phyloP scores from a whole-genome alignment of 37 sponge, comb jelly and placozoan genomes.

The Cladorhizidae sp. region DNA sequence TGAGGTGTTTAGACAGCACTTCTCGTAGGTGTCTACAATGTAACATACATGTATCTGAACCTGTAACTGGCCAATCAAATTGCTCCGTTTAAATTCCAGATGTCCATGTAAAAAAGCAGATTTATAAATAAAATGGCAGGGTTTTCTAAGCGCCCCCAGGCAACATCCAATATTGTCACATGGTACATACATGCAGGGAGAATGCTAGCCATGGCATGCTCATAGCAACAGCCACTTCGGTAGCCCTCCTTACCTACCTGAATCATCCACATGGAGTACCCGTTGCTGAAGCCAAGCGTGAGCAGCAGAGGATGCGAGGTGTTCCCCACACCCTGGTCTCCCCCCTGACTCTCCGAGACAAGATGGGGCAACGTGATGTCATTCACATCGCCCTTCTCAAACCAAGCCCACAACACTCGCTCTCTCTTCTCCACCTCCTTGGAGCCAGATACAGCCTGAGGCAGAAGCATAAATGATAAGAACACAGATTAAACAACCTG shows the following conservation, averaged over 20 bases:
- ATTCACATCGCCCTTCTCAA: constrained; percentile 52
- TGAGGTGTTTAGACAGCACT: too few relatives aligned
- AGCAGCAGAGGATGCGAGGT: constrained; percentile 53
- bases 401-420: constrained; percentile 65
- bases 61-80: too few relatives aligned
- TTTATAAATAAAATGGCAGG: too few relatives aligned
- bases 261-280: constrained; percentile 67
- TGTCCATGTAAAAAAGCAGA: too few relatives aligned
- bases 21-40: too few relatives aligned
- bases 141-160: too few relatives aligned
- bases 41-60: too few relatives aligned
- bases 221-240: too few relatives aligned
- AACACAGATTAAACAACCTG: neutral
- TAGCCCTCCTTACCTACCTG: constrained; percentile 11
- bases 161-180: too few relatives aligned
- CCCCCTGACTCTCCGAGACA: neutral
- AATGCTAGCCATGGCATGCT: too few relatives aligned
- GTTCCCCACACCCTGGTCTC: neutral
- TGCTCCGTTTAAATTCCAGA: too few relatives aligned
- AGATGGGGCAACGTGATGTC: constrained; percentile 19
- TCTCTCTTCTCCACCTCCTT: constrained; percentile 50
- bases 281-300: constrained; percentile 52
- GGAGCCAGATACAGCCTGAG: constrained; percentile 25
- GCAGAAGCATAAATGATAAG: neutral
- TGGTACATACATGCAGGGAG: too few relatives aligned